These are phyloP conservation scores for Trachops cirrhosus DNA, from an alignment of 2,797 vertebrate genomes.

Conservation along the genomic window DNA sequence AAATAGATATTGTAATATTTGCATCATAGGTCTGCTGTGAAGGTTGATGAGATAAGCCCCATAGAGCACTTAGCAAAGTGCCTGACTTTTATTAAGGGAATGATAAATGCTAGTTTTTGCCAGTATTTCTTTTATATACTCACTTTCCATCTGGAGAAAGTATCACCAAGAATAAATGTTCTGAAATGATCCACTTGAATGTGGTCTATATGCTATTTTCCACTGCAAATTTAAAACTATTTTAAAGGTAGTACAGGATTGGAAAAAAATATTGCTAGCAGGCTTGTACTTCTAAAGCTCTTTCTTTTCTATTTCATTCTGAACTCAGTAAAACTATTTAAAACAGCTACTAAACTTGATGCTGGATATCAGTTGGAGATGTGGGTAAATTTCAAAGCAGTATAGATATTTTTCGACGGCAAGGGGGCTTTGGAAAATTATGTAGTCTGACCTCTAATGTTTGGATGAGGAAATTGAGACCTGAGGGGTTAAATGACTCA, in stretches of 20 bases:
- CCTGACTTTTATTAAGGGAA: neutral
- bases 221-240: constrained; percentile 47
- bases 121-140: neutral
- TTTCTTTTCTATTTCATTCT: constrained; percentile 33
- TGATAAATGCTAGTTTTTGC: neutral
- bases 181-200: constrained; percentile 12
- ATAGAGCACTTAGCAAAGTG: neutral
- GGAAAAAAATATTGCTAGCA: constrained; percentile 2
- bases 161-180: constrained; percentile 29
- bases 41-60: neutral
- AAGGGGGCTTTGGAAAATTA: constrained; percentile 31
- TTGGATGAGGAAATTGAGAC: constrained; percentile 38
- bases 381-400: constrained; percentile 49
- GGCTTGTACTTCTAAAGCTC: neutral
- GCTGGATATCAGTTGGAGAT: neutral
- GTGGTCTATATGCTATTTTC: constrained; percentile 46
- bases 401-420: constrained; percentile 23
- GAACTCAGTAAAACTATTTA: constrained; percentile 12
- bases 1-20: neutral
- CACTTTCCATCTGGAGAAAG: constrained; percentile 40
- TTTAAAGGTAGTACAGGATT: constrained; percentile 19
- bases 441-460: constrained; percentile 40
- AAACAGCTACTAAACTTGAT: constrained; percentile 9
- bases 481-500: constrained; percentile 30
- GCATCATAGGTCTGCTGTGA: neutral